Conservation (phyloP, 1,140 invertebrate species). For the Formica selysi region DNA sequence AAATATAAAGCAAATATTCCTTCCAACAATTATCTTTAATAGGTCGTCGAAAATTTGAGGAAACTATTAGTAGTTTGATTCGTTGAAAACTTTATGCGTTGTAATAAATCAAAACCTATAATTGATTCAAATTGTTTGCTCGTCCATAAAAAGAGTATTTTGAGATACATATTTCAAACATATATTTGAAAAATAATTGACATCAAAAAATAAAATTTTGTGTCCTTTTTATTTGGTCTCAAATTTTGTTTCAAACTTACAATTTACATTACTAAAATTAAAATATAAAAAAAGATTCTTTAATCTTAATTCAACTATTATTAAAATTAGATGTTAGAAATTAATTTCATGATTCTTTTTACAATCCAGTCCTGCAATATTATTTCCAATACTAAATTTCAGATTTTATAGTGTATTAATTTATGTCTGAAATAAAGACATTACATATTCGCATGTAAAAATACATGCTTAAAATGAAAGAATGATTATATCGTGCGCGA, state of each 20-base stretch:
- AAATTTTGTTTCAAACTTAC: neutral
- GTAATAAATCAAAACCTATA: neutral
- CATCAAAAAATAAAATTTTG: neutral
- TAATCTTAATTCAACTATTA: slow-evolving; percentile 12
- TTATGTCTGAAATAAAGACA: neutral
- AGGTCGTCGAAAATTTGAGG: neutral
- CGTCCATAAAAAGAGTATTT: neutral
- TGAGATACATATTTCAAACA: neutral
- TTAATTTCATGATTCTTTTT: neutral
- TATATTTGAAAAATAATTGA: neutral
- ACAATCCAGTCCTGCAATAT: neutral
- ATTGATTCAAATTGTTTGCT: slow-evolving; percentile 7
- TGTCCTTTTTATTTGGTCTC: neutral
- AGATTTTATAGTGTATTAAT: neutral
- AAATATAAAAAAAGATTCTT: neutral
- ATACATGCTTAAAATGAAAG: neutral
- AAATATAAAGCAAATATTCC: neutral
- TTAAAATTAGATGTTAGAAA: neutral
- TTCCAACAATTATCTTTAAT: neutral
- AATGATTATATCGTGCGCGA: neutral
- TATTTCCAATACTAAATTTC: neutral
- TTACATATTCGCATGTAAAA: neutral
- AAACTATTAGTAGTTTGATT: neutral
- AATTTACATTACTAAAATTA: neutral
- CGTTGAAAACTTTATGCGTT: neutral